These are phyloP conservation scores for Macrobrachium nipponense DNA, from an alignment of 1,140 invertebrate genomes.

Conservation along the genomic window DNA sequence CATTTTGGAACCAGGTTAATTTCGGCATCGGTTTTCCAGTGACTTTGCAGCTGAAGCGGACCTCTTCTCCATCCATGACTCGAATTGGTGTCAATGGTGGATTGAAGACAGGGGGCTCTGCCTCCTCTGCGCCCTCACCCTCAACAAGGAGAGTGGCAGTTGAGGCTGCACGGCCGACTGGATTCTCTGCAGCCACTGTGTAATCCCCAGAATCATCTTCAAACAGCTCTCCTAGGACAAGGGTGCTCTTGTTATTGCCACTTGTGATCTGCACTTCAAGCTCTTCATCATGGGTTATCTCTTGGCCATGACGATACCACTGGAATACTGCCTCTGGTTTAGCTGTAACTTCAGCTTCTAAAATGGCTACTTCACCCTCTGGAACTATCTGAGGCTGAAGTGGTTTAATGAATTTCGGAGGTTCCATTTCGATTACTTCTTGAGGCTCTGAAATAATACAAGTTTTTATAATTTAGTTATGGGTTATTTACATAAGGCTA, in stretches of 20 bases:
- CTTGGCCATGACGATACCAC: conserved; percentile 80
- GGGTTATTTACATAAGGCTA: no score
- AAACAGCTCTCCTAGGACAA: conserved; percentile 82
- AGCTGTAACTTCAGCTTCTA: conserved; percentile 83
- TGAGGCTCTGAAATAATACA: conserved; percentile 68
- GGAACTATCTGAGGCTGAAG: conserved; percentile 79
- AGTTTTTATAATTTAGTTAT: neutral
- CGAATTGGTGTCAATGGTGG: conserved; percentile 78
- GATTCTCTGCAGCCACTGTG: conserved; percentile 90
- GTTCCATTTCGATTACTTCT: conserved; percentile 75
- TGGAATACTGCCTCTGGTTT: conserved; percentile 85
- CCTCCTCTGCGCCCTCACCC: conserved; percentile 70
- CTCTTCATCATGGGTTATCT: conserved; percentile 74
- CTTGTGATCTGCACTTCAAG: conserved; percentile 76
- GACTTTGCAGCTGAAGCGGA: conserved; percentile 80
- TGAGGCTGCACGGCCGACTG: conserved; percentile 84
- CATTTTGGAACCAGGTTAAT: conserved; percentile 85
- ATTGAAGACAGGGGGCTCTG: conserved; percentile 81
- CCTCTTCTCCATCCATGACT: conserved; percentile 94
- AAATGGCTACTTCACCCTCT: conserved; percentile 80
- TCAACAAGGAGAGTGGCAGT: conserved; percentile 80
- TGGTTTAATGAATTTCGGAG: conserved; percentile 81
- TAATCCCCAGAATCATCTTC: conserved; percentile 81
- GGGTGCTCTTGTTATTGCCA: conserved; percentile 82
- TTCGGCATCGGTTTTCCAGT: conserved; percentile 84